These are phyloP conservation scores for Calidris pygmaea DNA, from an alignment of 2,113 vertebrate species.

Conservation along the genomic window DNA sequence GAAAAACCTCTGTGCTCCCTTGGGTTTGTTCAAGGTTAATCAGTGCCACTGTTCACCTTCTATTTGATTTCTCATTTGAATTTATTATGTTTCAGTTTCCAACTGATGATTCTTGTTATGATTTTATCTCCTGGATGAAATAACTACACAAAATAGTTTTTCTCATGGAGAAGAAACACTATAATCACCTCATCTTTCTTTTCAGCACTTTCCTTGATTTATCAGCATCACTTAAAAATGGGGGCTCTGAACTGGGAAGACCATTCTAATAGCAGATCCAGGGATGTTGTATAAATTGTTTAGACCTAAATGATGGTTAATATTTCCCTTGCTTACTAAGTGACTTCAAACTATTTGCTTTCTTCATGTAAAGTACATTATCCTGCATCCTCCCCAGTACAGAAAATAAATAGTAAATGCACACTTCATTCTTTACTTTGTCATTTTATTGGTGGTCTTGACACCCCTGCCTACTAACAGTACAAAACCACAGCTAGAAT, in stretches of 20 bases:
- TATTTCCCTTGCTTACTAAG: background rate
- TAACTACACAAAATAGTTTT: background rate
- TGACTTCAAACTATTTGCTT: background rate
- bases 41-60: background rate
- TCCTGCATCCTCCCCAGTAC: background rate
- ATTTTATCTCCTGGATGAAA: constrained; percentile 9
- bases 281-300: background rate
- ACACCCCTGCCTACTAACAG: background rate
- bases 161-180: background rate
- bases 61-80: constrained; percentile 43
- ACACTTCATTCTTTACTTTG: background rate
- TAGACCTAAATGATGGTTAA: background rate
- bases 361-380: background rate
- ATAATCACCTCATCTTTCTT: background rate
- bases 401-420: background rate
- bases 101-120: background rate
- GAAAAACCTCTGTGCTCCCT: background rate
- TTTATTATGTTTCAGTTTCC: constrained; percentile 37
- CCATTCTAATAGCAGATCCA: background rate
- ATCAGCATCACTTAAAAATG: background rate
- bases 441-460: background rate
- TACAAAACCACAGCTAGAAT: background rate
- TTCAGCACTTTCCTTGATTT: background rate
- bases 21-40: constrained; percentile 45
- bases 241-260: background rate